A percentile compares a stretch with the other conserved stretches of the same genome.
Evolutionary conservation across 30 jellyfish, hydroid and myxozoan genomes (phyloP).

Genomic region (Nemopilema nomurai): DNA sequence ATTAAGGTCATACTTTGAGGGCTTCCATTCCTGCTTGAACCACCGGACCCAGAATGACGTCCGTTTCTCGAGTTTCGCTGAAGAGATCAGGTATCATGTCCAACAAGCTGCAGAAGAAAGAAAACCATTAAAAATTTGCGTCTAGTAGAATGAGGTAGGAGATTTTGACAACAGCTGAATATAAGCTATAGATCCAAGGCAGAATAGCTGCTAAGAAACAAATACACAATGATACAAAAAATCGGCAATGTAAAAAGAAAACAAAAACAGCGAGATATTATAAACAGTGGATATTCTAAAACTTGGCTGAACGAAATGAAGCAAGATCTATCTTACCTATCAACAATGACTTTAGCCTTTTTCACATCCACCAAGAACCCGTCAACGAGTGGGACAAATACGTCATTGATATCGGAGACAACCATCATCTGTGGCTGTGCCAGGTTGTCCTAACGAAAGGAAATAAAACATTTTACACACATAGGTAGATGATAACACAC

Average conservation of each 20-base stretch:
- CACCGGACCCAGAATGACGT: conserved; percentile 96
- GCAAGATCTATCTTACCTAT: too few relatives aligned
- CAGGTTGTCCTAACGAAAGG: conserved; percentile 57
- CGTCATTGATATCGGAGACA: conserved; percentile 91
- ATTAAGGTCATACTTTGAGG: conserved; percentile 61
- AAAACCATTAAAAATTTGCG: not conserved
- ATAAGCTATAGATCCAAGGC: not conserved
- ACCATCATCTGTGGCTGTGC: conserved; percentile 99
- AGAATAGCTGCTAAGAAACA: too few relatives aligned
- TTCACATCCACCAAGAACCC: conserved; percentile 89
- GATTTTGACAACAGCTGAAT: not conserved
- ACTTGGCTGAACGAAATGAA: too few relatives aligned
- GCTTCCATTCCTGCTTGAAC: conserved; percentile 98
- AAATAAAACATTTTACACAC: not conserved
- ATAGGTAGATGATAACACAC: too few relatives aligned
- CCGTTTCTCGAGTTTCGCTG: conserved; percentile 90
- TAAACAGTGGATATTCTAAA: too few relatives aligned
- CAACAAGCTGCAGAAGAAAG: conserved; percentile 64
- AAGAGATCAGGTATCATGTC: conserved; percentile 95
- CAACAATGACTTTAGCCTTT: conserved; percentile 92
- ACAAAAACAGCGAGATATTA: too few relatives aligned
- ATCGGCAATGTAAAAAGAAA: too few relatives aligned
- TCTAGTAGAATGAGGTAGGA: not conserved
- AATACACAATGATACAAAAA: too few relatives aligned
- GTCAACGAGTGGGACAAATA: conserved; percentile 94